Percentiles rank a stretch among this genome's conserved stretches.
These are phyloP conservation scores for Cranoglanis bouderius DNA, from an alignment of 2,113 vertebrate species.

Conservation along the genomic window DNA sequence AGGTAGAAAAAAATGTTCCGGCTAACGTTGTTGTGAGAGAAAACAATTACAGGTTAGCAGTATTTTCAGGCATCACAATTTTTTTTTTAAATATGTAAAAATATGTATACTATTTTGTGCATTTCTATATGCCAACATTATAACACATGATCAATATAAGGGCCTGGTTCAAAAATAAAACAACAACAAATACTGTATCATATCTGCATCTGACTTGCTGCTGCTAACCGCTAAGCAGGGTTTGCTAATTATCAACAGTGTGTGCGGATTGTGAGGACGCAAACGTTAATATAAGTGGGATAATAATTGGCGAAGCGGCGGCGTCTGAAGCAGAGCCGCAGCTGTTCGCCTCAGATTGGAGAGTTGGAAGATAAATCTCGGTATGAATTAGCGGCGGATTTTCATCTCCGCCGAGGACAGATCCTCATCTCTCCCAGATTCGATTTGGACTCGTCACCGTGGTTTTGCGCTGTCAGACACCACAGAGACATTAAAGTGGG, in stretches of 20 bases:
- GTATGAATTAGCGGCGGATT: slow-evolving; percentile 29
- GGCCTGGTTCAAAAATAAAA: not conserved
- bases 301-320: not conserved
- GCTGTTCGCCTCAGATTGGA: slow-evolving; percentile 44
- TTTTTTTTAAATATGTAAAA: not conserved
- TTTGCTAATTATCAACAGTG: not conserved
- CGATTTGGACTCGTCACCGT: slow-evolving; percentile 20
- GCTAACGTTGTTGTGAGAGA: too few relatives aligned
- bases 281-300: slow-evolving; percentile 5
- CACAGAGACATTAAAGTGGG: slow-evolving; percentile 24
- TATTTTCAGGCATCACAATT: not conserved
- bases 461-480: slow-evolving; percentile 19
- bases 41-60: too few relatives aligned
- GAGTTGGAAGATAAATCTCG: slow-evolving; percentile 22
- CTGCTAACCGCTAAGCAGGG: not conserved
- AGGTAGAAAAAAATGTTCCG: too few relatives aligned
- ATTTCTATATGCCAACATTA: not conserved
- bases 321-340: slow-evolving; percentile 18
- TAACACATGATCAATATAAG: not conserved
- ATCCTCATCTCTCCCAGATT: slow-evolving; percentile 31
- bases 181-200: too few relatives aligned
- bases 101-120: not conserved
- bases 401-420: slow-evolving; percentile 19
- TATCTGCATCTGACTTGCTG: not conserved
- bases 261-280: not conserved